A percentile compares a stretch with the other conserved stretches of the same genome.
Evolutionary conservation across 2,888 invertebrate species (phyloP).

Genomic region (Caenorhabditis afra): DNA sequence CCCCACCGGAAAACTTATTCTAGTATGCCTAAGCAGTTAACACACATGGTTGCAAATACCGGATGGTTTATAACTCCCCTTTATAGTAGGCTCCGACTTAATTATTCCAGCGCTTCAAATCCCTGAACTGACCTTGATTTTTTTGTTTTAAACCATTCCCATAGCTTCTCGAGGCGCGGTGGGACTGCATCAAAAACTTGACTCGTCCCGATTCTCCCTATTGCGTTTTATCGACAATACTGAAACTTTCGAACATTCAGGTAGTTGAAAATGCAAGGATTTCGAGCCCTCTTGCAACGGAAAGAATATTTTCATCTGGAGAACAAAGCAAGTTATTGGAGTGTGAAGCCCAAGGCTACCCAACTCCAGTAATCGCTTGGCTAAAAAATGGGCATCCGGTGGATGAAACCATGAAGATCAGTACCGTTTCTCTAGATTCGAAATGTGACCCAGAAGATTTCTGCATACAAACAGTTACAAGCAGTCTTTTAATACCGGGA

Average conservation of each 20-base stretch:
- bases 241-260: conserved; percentile 53
- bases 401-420: conserved; percentile 5
- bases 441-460: conserved; percentile 68
- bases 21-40: too few relatives aligned
- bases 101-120: too few relatives aligned
- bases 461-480: conserved; percentile 64
- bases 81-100: too few relatives aligned
- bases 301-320: conserved; percentile 68
- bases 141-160: too few relatives aligned
- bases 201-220: too few relatives aligned
- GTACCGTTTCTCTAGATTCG: conserved; percentile 27
- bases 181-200: too few relatives aligned
- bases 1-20: too few relatives aligned
- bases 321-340: conserved; percentile 66
- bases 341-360: conserved; percentile 78
- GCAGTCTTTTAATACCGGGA: conserved; percentile 66
- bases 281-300: conserved; percentile 69
- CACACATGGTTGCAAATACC: too few relatives aligned
- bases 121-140: too few relatives aligned
- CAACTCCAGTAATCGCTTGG: conserved; percentile 75
- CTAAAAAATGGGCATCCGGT: conserved; percentile 72
- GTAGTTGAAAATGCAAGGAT: conserved; percentile 76
- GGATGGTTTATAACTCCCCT: too few relatives aligned
- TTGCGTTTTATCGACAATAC: too few relatives aligned
- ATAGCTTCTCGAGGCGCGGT: too few relatives aligned